phyloP scores from a whole-genome alignment of 1,140 invertebrate genomes.

The Nixonia krombeini region DNA sequence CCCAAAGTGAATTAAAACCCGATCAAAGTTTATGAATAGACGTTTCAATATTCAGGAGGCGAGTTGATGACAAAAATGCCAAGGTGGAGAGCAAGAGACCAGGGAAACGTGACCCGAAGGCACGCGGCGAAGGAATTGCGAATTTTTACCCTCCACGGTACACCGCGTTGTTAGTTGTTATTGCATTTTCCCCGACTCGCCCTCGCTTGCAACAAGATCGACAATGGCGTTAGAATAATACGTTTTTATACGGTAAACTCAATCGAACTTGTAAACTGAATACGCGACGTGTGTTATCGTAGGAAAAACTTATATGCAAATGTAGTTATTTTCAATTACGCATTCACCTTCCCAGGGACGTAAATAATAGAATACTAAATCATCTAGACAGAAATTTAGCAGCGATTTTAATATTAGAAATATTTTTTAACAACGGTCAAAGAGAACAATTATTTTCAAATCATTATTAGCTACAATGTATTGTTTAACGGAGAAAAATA shows the following conservation, averaged over 20 bases:
- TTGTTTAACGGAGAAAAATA: too few relatives aligned
- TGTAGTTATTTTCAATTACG: too few relatives aligned
- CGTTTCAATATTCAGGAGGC: slow-evolving; percentile 61
- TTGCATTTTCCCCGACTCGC: slow-evolving; percentile 29
- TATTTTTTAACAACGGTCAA: too few relatives aligned
- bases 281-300: too few relatives aligned
- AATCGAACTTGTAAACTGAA: slow-evolving; percentile 17
- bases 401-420: too few relatives aligned
- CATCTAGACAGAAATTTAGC: too few relatives aligned
- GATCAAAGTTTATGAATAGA: slow-evolving; percentile 69
- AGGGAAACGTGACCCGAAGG: slow-evolving; percentile 36
- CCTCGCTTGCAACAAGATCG: slow-evolving; percentile 10
- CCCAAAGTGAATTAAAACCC: slow-evolving; percentile 66
- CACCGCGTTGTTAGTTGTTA: slow-evolving; percentile 36
- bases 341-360: too few relatives aligned
- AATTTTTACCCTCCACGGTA: slow-evolving; percentile 37
- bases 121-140: slow-evolving; percentile 31
- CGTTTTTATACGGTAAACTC: slow-evolving; percentile 12
- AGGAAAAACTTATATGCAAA: too few relatives aligned
- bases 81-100: slow-evolving; percentile 30
- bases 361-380: too few relatives aligned
- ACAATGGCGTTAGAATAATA: slow-evolving; percentile 25
- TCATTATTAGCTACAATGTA: too few relatives aligned
- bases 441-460: too few relatives aligned
- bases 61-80: slow-evolving; percentile 32